Base-by-base conservation (phyloP, 2,113 vertebrate species). In the Periophthalmus modestus region DNA sequence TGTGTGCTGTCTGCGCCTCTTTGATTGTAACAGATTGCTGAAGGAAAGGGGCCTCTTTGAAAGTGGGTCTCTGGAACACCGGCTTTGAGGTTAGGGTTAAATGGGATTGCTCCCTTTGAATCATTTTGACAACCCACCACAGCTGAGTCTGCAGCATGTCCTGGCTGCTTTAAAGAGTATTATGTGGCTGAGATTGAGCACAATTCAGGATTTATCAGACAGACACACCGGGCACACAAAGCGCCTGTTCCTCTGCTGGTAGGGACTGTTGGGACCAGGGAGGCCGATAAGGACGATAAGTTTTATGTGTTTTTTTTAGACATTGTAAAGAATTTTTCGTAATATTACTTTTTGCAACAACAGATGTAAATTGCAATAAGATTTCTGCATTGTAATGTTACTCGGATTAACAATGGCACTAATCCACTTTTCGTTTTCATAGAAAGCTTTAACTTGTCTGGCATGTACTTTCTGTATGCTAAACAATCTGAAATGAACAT, bases 121-220 rank as follows among this genome's bases (percentile, higher is more conserved):
- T 92, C 90, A 82, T 92, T 93, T 86, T 89, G 87, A 91, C 91
- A 91, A 92, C 85, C 92, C 73, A 57, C 81, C 28, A 33, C 88
- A 88, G 91, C 91, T 92, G 93, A 93, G 86, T 92, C 89, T 90
- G 92, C 93, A 93, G 89, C 85, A 90, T 91, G 88, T 90, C 88
- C 77, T 69, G 86, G 77, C 78, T 73, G 78, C 89, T 92, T 83
- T 90, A 87, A 89, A 91, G 89, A 82, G 74, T 85, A 93, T 93
- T 89, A 90, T 87, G 80, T 70, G 84, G 74, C 85, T 54, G 72
- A 87, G 86, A 90, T 88, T 85, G 89, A 87, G 84, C 79, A 85
- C 74, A 85, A 86, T 68, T 81, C 75, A 5, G 61, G 79, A 76
- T 82, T 92, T 89, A 91, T 85, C 82, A 65, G 84, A 74, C 65